These are phyloP conservation scores for Drosophila maculinotata DNA, from an alignment of 2,888 invertebrate genomes.

Conservation along the genomic window DNA sequence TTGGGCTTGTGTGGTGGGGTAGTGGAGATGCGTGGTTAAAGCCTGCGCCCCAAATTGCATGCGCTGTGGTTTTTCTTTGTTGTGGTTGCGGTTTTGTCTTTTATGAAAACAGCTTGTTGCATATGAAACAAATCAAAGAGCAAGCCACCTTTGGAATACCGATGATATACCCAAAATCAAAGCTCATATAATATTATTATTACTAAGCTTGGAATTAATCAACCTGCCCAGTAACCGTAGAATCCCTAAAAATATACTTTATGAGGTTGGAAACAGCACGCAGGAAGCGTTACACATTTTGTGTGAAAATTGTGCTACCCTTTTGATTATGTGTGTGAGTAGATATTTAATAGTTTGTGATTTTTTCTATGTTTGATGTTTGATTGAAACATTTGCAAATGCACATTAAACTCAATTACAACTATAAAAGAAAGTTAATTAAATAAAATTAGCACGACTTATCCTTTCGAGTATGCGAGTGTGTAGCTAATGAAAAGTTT, in stretches of 20 bases:
- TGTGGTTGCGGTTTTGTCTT: conserved; percentile 64
- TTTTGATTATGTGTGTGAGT: not conserved
- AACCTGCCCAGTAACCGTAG: no score
- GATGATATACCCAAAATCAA: conserved; percentile 1
- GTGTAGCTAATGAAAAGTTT: conserved; percentile 78
- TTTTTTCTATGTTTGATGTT: conserved; percentile 30
- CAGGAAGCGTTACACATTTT: no score
- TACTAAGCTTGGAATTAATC: no score
- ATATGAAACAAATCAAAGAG: not conserved
- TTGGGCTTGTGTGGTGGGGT: conserved; percentile 1
- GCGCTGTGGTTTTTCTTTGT: conserved; percentile 58
- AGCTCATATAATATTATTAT: no score
- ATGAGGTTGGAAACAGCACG: no score
- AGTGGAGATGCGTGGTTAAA: conserved; percentile 4
- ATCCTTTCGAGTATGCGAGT: conserved; percentile 26
- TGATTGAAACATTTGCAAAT: conserved; percentile 70
- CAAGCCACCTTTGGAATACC: no score
- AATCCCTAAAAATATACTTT: no score
- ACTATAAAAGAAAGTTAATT: conserved; percentile 62
- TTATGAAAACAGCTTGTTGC: conserved; percentile 42
- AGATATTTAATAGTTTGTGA: conserved; percentile 12
- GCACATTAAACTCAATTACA: conserved; percentile 61
- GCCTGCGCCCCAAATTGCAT: conserved; percentile 32
- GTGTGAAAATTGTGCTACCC: no score
- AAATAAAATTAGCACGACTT: conserved; percentile 57